phyloP scores from a whole-genome alignment of 2,888 invertebrate species.

The Fragum whitleyi region DNA sequence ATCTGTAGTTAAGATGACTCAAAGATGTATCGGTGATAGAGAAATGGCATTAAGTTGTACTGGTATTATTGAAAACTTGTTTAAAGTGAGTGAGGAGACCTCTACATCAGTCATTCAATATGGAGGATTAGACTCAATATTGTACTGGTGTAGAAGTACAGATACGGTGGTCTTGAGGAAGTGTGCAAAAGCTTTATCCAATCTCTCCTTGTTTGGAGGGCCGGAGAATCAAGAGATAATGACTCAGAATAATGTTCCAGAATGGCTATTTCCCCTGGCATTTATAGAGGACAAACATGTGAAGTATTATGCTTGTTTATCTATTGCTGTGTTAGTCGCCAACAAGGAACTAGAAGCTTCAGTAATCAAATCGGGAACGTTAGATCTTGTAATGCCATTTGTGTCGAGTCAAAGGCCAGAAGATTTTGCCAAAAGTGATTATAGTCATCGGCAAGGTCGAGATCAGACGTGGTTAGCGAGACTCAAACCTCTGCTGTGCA shows the following conservation, averaged over 20 bases:
- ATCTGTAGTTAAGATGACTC: constrained; percentile 95
- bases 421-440: constrained; percentile 91
- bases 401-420: constrained; percentile 97
- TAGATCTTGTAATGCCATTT: constrained; percentile 98
- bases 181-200: constrained; percentile 98
- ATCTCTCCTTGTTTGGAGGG: constrained; percentile 97
- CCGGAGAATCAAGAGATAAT: constrained; percentile 98
- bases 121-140: constrained; percentile 96
- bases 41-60: constrained; percentile 79
- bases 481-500: constrained; percentile 96
- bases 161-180: constrained; percentile 96
- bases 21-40: constrained; percentile 93
- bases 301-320: constrained; percentile 97
- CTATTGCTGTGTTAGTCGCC: constrained; percentile 97
- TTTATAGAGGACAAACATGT: constrained; percentile 96
- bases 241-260: constrained; percentile 91
- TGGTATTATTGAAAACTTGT: constrained; percentile 87
- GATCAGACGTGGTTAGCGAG: constrained; percentile 97
- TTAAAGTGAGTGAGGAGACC: constrained; percentile 98
- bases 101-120: constrained; percentile 96
- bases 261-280: constrained; percentile 99
- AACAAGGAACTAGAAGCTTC: constrained; percentile 99
- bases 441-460: constrained; percentile 97
- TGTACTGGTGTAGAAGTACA: constrained; percentile 96
- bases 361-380: constrained; percentile 96